phyloP scores from a whole-genome alignment of 2,113 vertebrate species.

The Amphiprion ocellaris region DNA sequence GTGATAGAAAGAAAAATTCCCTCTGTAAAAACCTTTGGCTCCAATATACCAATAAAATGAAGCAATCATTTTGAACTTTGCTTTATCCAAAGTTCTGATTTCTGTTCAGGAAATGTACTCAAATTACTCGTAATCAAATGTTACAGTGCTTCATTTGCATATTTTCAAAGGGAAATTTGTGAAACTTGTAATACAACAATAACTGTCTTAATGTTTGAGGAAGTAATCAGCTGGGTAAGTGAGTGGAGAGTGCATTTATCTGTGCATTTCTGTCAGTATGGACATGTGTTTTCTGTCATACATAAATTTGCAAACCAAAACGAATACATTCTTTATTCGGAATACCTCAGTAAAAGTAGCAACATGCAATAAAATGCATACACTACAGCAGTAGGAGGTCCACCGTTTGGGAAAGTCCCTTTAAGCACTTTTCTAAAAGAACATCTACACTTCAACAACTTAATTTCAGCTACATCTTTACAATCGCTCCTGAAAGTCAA shows the following conservation, averaged over 20 bases:
- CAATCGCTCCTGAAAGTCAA: conserved; percentile 27
- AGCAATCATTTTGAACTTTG: too few relatives aligned
- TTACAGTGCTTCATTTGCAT: too few relatives aligned
- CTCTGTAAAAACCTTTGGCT: too few relatives aligned
- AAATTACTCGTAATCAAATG: too few relatives aligned
- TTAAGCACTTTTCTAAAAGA: conserved; percentile 11
- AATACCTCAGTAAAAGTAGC: not conserved
- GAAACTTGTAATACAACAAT: too few relatives aligned
- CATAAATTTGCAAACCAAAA: not conserved
- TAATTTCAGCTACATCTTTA: conserved; percentile 24
- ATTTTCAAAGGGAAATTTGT: too few relatives aligned
- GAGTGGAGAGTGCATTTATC: not conserved
- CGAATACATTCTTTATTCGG: not conserved
- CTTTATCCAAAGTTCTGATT: too few relatives aligned
- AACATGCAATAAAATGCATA: conserved; percentile 8
- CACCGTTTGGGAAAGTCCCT: conserved; percentile 6
- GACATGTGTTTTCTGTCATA: not conserved
- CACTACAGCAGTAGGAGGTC: not conserved
- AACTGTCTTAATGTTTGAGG: too few relatives aligned
- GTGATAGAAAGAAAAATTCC: too few relatives aligned
- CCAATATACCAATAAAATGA: too few relatives aligned
- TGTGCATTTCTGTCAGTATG: not conserved
- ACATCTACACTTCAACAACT: conserved; percentile 15
- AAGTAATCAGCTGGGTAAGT: too few relatives aligned
- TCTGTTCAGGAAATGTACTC: too few relatives aligned